Evolutionary conservation across 2,797 vertebrate species (phyloP).

Genomic region (Limnodromus scolopaceus): DNA sequence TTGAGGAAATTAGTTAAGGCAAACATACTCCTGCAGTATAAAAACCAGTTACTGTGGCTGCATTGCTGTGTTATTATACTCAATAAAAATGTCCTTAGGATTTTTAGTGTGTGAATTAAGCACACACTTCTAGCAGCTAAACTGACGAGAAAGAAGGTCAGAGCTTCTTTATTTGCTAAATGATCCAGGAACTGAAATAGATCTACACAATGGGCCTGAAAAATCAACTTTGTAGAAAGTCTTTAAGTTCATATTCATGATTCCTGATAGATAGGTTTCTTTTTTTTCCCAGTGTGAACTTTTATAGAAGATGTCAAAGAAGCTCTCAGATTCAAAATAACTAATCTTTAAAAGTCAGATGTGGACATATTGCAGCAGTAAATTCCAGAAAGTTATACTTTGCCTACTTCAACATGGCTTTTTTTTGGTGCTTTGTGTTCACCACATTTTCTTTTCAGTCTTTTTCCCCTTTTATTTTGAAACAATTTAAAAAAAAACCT

Average conservation of each 20-base stretch:
- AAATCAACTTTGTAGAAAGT: not conserved
- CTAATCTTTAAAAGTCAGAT: not conserved
- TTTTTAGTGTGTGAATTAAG: conserved; percentile 17
- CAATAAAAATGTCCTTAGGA: not conserved
- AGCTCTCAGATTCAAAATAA: not conserved
- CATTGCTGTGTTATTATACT: not conserved
- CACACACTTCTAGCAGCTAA: not conserved
- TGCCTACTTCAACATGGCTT: rapidly evolving
- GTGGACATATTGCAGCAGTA: not conserved
- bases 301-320: not conserved
- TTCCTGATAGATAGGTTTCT: not conserved
- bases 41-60: not conserved
- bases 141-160: not conserved
- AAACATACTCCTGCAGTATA: not conserved
- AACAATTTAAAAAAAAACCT: not conserved
- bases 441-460: not conserved
- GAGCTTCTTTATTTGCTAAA: conserved; percentile 1
- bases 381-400: not conserved
- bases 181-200: not conserved
- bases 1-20: conserved; percentile 8
- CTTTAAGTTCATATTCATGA: not conserved
- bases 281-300: not conserved
- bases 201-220: not conserved
- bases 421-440: not conserved
- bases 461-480: not conserved